Conservation (phyloP, 2,113 vertebrate species). For the Austrofundulus limnaeus region DNA sequence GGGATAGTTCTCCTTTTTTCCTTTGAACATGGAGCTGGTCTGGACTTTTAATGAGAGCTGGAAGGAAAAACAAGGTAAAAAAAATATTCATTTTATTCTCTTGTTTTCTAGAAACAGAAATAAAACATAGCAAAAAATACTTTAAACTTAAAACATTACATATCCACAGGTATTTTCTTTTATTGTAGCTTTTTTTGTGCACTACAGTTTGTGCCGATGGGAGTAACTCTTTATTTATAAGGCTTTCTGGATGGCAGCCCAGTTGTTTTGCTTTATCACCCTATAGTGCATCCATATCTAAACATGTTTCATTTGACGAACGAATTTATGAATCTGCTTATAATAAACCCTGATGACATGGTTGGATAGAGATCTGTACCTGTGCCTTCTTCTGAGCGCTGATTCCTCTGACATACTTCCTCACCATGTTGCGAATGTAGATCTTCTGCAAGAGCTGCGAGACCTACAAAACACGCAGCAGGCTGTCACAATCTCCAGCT, state of each 20-base stretch:
- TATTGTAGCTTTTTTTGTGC: too few species aligned
- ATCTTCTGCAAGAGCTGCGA: conserved; percentile 83
- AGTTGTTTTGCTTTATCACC: too few species aligned
- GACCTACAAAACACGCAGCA: conserved; percentile 69
- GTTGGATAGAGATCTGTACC: conserved; percentile 70
- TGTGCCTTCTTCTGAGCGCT: conserved; percentile 81
- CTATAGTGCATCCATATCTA: not conserved
- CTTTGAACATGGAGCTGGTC: conserved; percentile 86
- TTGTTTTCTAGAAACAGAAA: too few species aligned
- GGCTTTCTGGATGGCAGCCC: too few species aligned
- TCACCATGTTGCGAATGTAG: conserved; percentile 84
- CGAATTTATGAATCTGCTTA: not conserved
- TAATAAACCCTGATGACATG: too few species aligned
- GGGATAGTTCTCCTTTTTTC: conserved; percentile 89
- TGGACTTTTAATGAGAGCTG: conserved; percentile 87
- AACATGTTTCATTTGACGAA: not conserved
- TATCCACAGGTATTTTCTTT: too few species aligned
- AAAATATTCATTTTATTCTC: not conserved
- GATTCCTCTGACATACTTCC: conserved; percentile 83
- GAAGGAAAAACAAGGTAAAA: conserved; percentile 6
- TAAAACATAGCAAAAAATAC: too few species aligned
- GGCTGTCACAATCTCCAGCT: not conserved
- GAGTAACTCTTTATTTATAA: too few species aligned
- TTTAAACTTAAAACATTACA: too few species aligned
- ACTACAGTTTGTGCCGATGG: too few species aligned